Evolutionary conservation across 92 coral and sea anemone genomes (phyloP).

Genomic region (Nematostella vectensis): DNA sequence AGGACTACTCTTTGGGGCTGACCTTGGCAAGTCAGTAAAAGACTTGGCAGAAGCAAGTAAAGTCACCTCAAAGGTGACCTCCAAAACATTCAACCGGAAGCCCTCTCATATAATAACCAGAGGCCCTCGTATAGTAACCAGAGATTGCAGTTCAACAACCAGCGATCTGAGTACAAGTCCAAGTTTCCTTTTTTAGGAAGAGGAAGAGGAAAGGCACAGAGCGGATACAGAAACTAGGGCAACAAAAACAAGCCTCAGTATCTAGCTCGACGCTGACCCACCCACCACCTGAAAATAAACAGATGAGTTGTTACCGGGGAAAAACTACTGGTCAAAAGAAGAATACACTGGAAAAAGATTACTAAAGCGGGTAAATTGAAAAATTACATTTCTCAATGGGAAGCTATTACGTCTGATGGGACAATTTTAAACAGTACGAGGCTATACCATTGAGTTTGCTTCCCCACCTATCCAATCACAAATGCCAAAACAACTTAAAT

Average conservation of each 20-base stretch:
- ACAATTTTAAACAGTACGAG: constrained; percentile 10
- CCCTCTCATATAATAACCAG: not conserved
- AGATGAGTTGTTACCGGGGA: not conserved
- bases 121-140: too few relatives aligned
- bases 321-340: not conserved
- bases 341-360: not conserved
- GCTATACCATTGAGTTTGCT: constrained; percentile 15
- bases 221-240: not conserved
- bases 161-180: not conserved
- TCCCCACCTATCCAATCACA: constrained; percentile 4
- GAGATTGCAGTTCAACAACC: too few relatives aligned
- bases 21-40: constrained; percentile 25
- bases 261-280: not conserved
- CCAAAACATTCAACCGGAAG: not conserved
- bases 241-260: constrained; percentile 1
- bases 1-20: constrained; percentile 24
- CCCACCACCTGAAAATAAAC: not conserved
- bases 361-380: not conserved
- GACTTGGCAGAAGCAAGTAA: constrained; percentile 27
- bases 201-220: not conserved
- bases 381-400: not conserved
- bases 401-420: constrained; percentile 6
- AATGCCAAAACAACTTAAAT: not conserved
- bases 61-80: constrained; percentile 22
- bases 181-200: not conserved